Evolutionary conservation across 2,797 vertebrate species (phyloP), one percentile per base, ranked within the genome.

Genomic region (Notoglanidium macrostoma): DNA sequence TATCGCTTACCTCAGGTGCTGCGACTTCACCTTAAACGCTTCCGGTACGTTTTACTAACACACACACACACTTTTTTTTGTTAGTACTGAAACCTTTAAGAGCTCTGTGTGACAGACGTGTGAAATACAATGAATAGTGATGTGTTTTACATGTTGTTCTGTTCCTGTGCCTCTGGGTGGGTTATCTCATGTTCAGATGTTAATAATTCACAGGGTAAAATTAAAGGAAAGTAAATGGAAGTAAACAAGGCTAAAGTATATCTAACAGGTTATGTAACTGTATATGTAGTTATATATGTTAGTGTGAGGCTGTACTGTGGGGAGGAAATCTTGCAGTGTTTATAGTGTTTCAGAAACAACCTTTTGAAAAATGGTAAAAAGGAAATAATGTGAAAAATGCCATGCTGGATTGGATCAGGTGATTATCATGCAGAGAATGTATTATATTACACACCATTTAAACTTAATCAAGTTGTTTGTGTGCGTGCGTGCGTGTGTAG

Each of bases 1-100:
- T 99, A 98, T 96, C 97, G 98, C 94, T 98, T 99, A 98, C 98
- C 98, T 99, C 98, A 99, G 97, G 98, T 99, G 96, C 96, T 99
- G 95, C 97, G 98, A 93, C 97, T 99, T 94, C 98, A 99, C 97
- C 98, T 99, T 95, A 99, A 99, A 95, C 97, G 98, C 92, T 99
- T 99, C 97, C 98, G 98, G 98, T 96, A 94, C 95, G 96, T 85
- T 23, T 63, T 40, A 12, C 40, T 46, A 9, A 44, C 11, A 23
- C 19, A 44, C 68, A 44, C 65, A 19, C 65, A 35, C 65, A 68
- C 65, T 46, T 46, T 46, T 46, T 46, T 46, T 7, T 46, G 3
- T 7, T 7, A 2, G 5, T 1, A 23, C 12, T 54, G 14, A 54
- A 15, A 15, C 14, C 54, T 54, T 3, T 54, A 12, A 5, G 55